A percentile compares a stretch with the other conserved stretches of the same genome.
phyloP scores from a whole-genome alignment of 2,888 invertebrate species.

The Griposia aprilina region DNA sequence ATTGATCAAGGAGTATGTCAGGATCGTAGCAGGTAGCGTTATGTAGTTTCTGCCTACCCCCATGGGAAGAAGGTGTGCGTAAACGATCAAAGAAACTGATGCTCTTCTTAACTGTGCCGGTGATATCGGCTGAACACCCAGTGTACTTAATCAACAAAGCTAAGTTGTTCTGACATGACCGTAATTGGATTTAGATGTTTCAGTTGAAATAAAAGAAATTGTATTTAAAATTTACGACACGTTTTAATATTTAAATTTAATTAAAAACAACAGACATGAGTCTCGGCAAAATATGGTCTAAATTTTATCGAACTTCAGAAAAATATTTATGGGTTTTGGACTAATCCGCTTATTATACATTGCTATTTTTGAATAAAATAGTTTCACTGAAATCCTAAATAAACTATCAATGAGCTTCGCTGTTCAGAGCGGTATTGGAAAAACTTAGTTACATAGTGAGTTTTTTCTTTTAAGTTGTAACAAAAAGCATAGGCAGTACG shows the following conservation, averaged over 20 bases:
- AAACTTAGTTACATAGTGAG: neutral
- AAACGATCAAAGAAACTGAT: too few species aligned
- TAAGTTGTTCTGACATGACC: neutral
- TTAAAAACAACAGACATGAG: neutral
- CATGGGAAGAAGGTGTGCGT: too few species aligned
- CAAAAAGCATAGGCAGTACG: neutral
- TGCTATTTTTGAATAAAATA: neutral
- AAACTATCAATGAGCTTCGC: neutral
- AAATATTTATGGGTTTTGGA: neutral
- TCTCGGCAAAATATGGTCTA: neutral
- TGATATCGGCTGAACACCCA: too few species aligned
- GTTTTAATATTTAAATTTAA: neutral
- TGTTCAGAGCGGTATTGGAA: neutral
- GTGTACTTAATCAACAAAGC: neutral
- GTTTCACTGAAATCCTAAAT: neutral
- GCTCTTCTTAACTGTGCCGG: too few species aligned
- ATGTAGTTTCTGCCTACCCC: too few species aligned
- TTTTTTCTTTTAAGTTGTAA: neutral
- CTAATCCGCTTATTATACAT: neutral
- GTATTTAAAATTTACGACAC: neutral
- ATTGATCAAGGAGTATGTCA: too few species aligned
- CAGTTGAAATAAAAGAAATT: neutral
- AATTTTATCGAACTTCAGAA: neutral
- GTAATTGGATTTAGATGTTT: neutral
- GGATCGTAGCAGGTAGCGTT: too few species aligned